A percentile compares a stretch with the other conserved stretches of the same genome.
These are phyloP conservation scores for Metaphire vulgaris DNA, from an alignment of 1,140 invertebrate species.

Conservation along the genomic window DNA sequence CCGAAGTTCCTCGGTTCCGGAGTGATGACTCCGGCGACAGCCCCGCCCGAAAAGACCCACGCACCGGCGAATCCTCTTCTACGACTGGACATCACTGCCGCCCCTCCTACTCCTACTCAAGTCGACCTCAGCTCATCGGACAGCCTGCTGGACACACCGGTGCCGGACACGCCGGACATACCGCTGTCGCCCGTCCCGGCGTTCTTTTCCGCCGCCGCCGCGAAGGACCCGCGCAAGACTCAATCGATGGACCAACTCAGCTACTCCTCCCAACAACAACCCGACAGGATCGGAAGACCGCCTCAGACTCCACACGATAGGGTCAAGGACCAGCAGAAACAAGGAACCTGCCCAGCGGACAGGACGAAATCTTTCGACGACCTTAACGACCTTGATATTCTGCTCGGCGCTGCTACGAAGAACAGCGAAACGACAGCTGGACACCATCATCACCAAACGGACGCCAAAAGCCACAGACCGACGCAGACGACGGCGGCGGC, in stretches of 20 bases:
- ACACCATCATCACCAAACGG: neutral
- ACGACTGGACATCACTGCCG: neutral
- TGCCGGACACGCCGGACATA: constrained; percentile 27
- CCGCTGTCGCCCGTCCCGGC: constrained; percentile 23
- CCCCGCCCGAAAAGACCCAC: too few species aligned
- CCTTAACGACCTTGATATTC: neutral
- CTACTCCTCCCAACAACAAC: neutral
- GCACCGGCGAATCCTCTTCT: neutral
- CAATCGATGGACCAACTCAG: neutral
- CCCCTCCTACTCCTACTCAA: neutral
- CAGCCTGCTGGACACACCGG: constrained; percentile 28
- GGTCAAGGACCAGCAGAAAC: neutral
- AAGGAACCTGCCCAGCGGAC: neutral
- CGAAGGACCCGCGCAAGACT: neutral
- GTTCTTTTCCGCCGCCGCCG: neutral
- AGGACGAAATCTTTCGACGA: neutral
- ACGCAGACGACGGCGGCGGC: neutral
- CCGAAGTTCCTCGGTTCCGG: neutral
- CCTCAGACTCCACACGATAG: neutral
- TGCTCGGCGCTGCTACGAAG: neutral
- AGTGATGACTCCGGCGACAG: neutral
- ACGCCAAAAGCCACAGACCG: neutral
- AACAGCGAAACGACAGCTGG: neutral
- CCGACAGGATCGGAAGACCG: neutral
- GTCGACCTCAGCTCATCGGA: constrained; percentile 11